These are phyloP conservation scores for Drosophila kikkawai DNA, from an alignment of 1,140 invertebrate species.

Conservation along the genomic window DNA sequence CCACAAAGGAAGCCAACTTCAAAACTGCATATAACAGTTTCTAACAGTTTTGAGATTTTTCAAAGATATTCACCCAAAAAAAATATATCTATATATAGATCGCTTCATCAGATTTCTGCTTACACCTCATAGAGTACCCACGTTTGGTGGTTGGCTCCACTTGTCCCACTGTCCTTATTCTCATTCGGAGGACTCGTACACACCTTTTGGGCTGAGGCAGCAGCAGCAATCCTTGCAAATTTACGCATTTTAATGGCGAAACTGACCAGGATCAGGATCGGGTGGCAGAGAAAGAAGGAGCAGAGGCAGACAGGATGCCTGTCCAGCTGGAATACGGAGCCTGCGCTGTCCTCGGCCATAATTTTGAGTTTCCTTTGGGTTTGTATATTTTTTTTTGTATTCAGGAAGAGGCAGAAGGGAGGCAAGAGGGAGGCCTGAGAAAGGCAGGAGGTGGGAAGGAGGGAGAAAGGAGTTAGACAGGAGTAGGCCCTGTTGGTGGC, in stretches of 20 bases:
- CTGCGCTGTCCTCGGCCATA: constrained; percentile 55
- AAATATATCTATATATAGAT: too few relatives aligned
- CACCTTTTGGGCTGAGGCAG: background rate
- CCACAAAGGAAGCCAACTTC: too few relatives aligned
- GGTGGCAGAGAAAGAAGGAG: background rate
- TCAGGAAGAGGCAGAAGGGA: background rate
- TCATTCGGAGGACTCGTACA: background rate
- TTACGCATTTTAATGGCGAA: constrained; percentile 74
- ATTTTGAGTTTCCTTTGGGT: constrained; percentile 73
- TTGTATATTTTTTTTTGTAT: background rate
- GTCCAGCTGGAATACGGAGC: constrained; percentile 28
- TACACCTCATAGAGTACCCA: too few relatives aligned
- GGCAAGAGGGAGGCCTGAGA: too few relatives aligned
- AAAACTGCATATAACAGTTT: too few relatives aligned
- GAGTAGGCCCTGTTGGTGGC: constrained; percentile 22
- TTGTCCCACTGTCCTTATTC: background rate
- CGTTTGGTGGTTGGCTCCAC: background rate
- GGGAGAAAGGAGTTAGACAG: background rate
- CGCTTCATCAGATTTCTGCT: background rate
- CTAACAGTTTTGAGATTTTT: too few relatives aligned
- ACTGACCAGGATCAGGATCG: constrained; percentile 33
- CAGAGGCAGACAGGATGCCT: background rate
- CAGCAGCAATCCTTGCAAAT: constrained; percentile 55
- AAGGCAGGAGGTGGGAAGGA: background rate
- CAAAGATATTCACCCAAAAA: too few relatives aligned